phyloP scores from a whole-genome alignment of 1,140 invertebrate genomes.

The Vanessa tameamea region DNA sequence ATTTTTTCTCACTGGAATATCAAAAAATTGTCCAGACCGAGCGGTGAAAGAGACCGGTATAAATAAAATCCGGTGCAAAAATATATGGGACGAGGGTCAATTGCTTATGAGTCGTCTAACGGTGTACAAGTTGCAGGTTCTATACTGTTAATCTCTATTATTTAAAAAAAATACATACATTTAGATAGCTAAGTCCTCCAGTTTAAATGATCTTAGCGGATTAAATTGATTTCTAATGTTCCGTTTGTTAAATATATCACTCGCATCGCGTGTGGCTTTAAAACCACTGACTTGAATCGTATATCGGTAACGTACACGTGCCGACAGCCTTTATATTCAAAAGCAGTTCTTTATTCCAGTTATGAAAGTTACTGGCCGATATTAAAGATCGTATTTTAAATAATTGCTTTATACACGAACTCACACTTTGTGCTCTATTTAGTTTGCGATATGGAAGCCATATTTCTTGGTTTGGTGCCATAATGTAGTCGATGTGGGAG shows the following conservation, averaged over 20 bases:
- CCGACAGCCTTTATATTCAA: slow-evolving; percentile 39
- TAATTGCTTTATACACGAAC: slow-evolving; percentile 31
- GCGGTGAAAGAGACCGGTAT: too few species aligned
- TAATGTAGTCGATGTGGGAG: not conserved
- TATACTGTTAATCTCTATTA: too few species aligned
- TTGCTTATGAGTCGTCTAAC: too few species aligned
- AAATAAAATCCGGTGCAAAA: too few species aligned
- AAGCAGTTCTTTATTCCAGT: slow-evolving; percentile 44
- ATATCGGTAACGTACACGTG: not conserved
- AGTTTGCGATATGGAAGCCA: not conserved
- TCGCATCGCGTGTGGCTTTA: not conserved
- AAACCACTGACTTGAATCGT: not conserved
- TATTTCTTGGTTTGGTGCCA: not conserved
- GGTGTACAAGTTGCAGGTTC: too few species aligned
- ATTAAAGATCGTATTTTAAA: slow-evolving; percentile 49
- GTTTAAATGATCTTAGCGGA: too few species aligned
- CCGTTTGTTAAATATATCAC: not conserved
- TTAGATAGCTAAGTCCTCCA: too few species aligned
- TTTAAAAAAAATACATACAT: too few species aligned
- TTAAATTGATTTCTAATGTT: not conserved
- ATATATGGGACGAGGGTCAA: too few species aligned
- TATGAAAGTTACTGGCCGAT: slow-evolving; percentile 45
- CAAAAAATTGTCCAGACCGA: too few species aligned
- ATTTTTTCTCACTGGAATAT: too few species aligned
- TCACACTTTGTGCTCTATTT: slow-evolving; percentile 18